Conservation (phyloP, 2,113 vertebrate genomes). For the Apaloderma vittatum region DNA sequence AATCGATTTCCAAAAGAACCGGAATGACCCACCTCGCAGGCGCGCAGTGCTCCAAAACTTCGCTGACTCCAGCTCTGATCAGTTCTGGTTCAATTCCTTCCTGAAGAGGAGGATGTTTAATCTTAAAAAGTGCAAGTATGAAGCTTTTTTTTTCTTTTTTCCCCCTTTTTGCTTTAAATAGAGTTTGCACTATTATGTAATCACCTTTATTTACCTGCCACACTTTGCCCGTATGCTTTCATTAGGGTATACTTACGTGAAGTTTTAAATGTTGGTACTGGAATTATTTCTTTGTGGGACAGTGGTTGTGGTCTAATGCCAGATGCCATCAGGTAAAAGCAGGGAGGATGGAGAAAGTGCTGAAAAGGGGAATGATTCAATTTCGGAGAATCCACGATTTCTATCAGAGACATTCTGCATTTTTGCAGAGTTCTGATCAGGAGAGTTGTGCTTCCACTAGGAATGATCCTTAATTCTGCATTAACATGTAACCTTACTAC, state of each 20-base stretch:
- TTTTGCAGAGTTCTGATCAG: background rate
- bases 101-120: constrained; percentile 52
- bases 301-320: background rate
- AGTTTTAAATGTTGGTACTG: background rate
- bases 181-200: background rate
- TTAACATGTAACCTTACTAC: background rate
- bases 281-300: background rate
- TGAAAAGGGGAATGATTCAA: background rate
- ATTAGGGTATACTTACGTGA: background rate
- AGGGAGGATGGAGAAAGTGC: background rate
- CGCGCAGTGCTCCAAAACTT: constrained; percentile 15
- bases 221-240: background rate
- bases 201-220: constrained; percentile 6
- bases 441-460: background rate
- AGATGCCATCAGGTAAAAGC: background rate
- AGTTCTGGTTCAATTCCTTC: constrained; percentile 62
- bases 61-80: background rate
- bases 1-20: constrained; percentile 71
- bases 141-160: background rate
- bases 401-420: background rate
- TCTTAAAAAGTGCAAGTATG: background rate
- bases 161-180: constrained; percentile 16
- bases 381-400: constrained; percentile 11
- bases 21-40: constrained; percentile 44
- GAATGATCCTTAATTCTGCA: background rate